A percentile compares a stretch with the other conserved stretches of the same genome.
Evolutionary conservation across 92 coral and sea anemone genomes (phyloP).

Genomic region (Muricea muricata): DNA sequence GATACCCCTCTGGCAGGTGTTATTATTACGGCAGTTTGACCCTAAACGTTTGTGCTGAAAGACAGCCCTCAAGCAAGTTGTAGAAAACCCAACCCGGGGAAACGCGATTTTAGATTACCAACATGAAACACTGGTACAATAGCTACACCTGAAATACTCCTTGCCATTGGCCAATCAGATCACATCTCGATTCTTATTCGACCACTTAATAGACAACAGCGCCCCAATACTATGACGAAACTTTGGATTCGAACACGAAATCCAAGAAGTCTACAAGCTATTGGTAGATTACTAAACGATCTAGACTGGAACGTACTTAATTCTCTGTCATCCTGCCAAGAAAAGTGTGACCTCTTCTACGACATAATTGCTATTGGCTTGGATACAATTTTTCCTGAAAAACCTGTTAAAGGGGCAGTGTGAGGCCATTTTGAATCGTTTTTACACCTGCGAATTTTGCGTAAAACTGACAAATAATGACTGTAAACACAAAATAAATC

Average conservation of each 20-base stretch:
- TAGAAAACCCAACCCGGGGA: slow-evolving; percentile 5
- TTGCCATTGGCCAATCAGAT: slow-evolving; percentile 29
- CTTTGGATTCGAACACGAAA: slow-evolving; percentile 4
- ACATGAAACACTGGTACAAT: background rate
- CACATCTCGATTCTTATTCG: background rate
- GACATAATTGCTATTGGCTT: too few species aligned
- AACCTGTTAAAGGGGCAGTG: too few species aligned
- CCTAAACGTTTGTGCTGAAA: background rate
- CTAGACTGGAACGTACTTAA: too few species aligned
- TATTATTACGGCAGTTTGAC: background rate
- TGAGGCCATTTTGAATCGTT: too few species aligned
- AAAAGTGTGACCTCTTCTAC: too few species aligned
- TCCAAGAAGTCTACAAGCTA: background rate
- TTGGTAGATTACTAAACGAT: too few species aligned
- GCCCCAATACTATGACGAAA: background rate
- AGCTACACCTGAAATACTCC: background rate
- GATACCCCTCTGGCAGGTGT: background rate
- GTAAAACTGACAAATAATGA: too few species aligned
- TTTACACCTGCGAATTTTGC: too few species aligned
- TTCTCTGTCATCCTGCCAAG: too few species aligned
- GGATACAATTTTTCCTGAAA: too few species aligned
- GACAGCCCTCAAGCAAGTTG: background rate
- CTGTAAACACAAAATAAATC: too few species aligned
- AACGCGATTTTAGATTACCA: background rate
- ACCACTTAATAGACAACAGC: too few species aligned